phyloP scores from a whole-genome alignment of 1,140 invertebrate species.

The Drosophila suzukii region DNA sequence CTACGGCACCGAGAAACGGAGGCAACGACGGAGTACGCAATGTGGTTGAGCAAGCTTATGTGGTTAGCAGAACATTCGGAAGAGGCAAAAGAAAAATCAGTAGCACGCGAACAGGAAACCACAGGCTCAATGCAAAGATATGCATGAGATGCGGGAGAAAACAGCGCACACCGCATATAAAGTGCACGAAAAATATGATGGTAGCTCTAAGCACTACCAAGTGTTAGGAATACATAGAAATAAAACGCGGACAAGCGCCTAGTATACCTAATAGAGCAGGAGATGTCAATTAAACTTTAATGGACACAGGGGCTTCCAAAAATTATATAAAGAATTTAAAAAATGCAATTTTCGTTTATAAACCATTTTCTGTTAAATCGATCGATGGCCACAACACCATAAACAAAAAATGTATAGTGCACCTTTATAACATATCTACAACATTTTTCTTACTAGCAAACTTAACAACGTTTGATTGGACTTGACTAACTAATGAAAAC shows the following conservation, averaged over 20 bases:
- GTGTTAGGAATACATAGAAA: too few relatives aligned
- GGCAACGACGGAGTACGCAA: background rate
- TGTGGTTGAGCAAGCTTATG: background rate
- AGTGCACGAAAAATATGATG: too few relatives aligned
- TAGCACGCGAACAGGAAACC: too few relatives aligned
- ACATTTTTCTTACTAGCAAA: constrained; percentile 1
- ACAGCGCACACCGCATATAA: too few relatives aligned
- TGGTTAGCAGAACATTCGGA: background rate
- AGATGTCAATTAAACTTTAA: too few relatives aligned
- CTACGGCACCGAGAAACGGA: background rate
- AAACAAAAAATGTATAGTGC: background rate
- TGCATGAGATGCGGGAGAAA: too few relatives aligned
- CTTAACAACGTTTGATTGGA: constrained; percentile 4
- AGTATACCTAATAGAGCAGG: too few relatives aligned
- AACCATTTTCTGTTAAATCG: constrained; percentile 2
- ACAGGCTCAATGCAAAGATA: too few relatives aligned
- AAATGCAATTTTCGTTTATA: background rate
- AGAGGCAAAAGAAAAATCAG: too few relatives aligned
- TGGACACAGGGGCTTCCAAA: too few relatives aligned
- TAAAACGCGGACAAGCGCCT: too few relatives aligned
- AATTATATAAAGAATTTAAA: background rate
- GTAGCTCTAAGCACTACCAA: too few relatives aligned
- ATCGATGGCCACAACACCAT: background rate
- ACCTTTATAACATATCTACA: background rate
- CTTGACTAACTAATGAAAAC: background rate